Base-by-base conservation (phyloP, 35 echinoderm and acorn worm genomes). In the Ophiothrix spiculata region DNA sequence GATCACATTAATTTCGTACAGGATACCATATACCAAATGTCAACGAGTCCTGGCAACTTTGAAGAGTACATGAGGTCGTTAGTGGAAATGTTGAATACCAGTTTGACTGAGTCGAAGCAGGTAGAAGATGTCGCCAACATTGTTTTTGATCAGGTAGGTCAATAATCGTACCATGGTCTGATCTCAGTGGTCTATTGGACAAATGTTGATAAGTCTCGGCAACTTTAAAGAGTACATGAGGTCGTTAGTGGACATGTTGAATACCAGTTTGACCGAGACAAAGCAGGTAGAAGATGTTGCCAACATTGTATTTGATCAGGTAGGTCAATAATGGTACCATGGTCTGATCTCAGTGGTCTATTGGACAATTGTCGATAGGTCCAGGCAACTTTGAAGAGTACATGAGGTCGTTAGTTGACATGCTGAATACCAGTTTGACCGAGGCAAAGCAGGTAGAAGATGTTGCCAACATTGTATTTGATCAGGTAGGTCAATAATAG, bases 301-400 rank as follows among this genome's bases (percentile, higher is more conserved):
- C 1, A 79, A 83, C 19, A 79, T 90, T 35, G 86, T 94, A 11
- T 94, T 94, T 94, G 92, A 94, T 23, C 88, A 90, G 84, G 92
- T 94, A 84, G 1, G 0, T 38, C 4, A 39, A 21, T 29, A 31
- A 81, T 81, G 39, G 8, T 80, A 80, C 1, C n/a, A n/a, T n/a
- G n/a, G n/a, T n/a, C n/a, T n/a, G n/a, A n/a, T n/a, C n/a, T n/a
- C n/a, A n/a, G n/a, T n/a, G n/a, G n/a, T n/a, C n/a, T n/a, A n/a
- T n/a, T n/a, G n/a, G n/a, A n/a, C 79, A 81, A 28, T 36, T 93
- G 74, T 89, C 75, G 21, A 74, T 78, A 37, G 85, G 75, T 33
- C 91, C 91, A 1, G 91, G 78, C 2, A 35, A 39, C 4, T 93
- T 88, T 84, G 79, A 80, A 17, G 91, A 93, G 35, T 80, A 56